Evolutionary conservation across 2,888 invertebrate genomes (phyloP), one percentile per base, ranked within the genome.

Genomic region (Tachina fera): DNA sequence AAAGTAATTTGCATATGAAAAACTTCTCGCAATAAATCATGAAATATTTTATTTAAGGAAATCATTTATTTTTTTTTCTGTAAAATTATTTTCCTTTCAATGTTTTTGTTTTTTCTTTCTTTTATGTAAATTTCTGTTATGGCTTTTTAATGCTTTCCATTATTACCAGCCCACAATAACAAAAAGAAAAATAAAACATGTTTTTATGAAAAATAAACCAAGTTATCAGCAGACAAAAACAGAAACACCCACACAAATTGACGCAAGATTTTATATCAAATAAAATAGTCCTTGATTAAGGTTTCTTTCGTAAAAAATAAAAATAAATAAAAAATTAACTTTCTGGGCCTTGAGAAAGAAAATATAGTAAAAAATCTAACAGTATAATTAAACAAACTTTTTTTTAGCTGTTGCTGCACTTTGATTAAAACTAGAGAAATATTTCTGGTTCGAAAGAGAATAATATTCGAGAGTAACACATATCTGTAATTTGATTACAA

Each of bases 11-110:
- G 68, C 56, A 68, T 79, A 83, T 49, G 41, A 71, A 83, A 65
- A 83, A 53, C 79, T 67, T 79, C 19, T 22, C n/a, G 71, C 75
- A 51, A 85, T 85, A 85, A 82, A 85, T 85, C 85, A 85, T 75
- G 51, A 60, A 14, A 82, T 82, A 58, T 75, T 70, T 74, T n/a
- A 74, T 71, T 60, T 67, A 45, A 65, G 70, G 82, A 60, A 82
- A 79, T 75, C n/a, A 70, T 83, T 79, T 65, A 71, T 74, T 78
- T 49, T 74, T 72, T 78, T 49, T 74, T 72, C 51, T 53, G 19
- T 72, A 13, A 19, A 72, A 56, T 47, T 16, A 16, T 61, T 75
- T 56, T 14, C 61, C 19, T 43, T 56, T 67, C 19, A 65, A 45
- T 16, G 76, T 43, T 41, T 61, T 10, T 16, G 16, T 14, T 31